phyloP scores from a whole-genome alignment of 2,888 invertebrate species.

The Drosophila anomalata region DNA sequence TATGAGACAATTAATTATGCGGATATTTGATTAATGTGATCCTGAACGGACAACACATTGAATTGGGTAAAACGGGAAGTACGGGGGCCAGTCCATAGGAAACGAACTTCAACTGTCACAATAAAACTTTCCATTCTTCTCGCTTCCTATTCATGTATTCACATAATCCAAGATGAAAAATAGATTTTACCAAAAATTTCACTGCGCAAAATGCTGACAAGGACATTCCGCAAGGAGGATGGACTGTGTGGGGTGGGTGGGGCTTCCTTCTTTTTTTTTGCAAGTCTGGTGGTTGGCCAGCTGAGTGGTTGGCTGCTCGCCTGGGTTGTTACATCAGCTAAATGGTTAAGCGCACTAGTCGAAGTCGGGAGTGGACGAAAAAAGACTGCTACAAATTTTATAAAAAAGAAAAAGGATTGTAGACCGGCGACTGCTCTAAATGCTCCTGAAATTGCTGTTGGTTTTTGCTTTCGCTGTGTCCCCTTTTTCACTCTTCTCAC shows the following conservation, averaged over 20 bases:
- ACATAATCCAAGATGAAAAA: constrained; percentile 77
- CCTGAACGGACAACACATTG: constrained; percentile 6
- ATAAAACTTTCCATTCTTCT: constrained; percentile 65
- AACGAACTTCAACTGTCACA: constrained; percentile 66
- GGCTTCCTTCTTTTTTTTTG: neutral
- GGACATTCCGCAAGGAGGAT: constrained; percentile 55
- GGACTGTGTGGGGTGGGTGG: constrained; percentile 4
- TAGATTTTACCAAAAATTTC: constrained; percentile 71
- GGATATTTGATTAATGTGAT: constrained; percentile 70
- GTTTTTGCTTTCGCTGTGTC: constrained; percentile 52
- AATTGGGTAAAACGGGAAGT: constrained; percentile 8
- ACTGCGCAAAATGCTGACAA: constrained; percentile 76
- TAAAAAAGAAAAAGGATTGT: constrained; percentile 49
- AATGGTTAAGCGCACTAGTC: constrained; percentile 74
- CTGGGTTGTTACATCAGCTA: constrained; percentile 75
- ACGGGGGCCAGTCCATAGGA: constrained; percentile 26
- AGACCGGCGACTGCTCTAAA: constrained; percentile 59
- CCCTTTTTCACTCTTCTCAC: constrained; percentile 7
- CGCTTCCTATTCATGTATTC: constrained; percentile 72
- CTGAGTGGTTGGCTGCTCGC: constrained; percentile 47
- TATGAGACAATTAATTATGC: constrained; percentile 51
- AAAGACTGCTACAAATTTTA: constrained; percentile 62
- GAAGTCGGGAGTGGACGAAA: constrained; percentile 41
- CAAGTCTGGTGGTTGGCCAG: constrained; percentile 16
- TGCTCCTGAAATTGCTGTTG: constrained; percentile 58